These are phyloP conservation scores for Xestia ashworthii DNA, from an alignment of 2,888 invertebrate genomes.

Conservation along the genomic window DNA sequence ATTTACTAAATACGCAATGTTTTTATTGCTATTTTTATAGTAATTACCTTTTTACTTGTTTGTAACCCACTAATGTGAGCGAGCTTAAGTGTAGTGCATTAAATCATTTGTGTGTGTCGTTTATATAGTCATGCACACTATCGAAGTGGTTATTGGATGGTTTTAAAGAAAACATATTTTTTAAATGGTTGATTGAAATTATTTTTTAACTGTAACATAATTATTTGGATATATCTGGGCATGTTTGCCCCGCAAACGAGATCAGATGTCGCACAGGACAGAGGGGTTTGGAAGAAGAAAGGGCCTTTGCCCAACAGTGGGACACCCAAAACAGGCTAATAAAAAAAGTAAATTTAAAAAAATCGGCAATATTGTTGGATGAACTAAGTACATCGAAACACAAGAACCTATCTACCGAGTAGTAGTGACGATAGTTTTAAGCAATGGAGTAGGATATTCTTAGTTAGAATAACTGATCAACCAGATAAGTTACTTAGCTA, in stretches of 20 bases:
- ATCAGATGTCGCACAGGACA: too few relatives aligned
- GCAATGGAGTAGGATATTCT: neutral
- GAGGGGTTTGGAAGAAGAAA: too few relatives aligned
- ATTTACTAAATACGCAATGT: conserved; percentile 61
- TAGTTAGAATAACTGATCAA: neutral
- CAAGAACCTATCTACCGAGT: neutral
- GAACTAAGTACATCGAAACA: neutral
- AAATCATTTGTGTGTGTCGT: conserved; percentile 22
- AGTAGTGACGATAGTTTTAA: neutral
- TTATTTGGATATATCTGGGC: too few relatives aligned
- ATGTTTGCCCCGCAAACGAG: too few relatives aligned
- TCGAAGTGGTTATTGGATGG: neutral
- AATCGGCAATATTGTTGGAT: neutral
- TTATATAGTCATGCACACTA: neutral
- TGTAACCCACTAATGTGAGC: conserved; percentile 47
- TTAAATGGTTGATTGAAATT: neutral
- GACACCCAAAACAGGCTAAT: too few relatives aligned
- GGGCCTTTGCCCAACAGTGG: too few relatives aligned
- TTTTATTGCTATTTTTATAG: conserved; percentile 62
- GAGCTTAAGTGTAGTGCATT: conserved; percentile 50
- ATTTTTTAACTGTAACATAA: neutral
- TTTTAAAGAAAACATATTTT: conserved; percentile 8
- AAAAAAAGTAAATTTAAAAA: too few relatives aligned
- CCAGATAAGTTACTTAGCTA: neutral
- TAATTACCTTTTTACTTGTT: conserved; percentile 65